Percentiles rank a stretch among this genome's conserved stretches.
Conservation (phyloP, 1,140 invertebrate species). For the Drosophila bocqueti region DNA sequence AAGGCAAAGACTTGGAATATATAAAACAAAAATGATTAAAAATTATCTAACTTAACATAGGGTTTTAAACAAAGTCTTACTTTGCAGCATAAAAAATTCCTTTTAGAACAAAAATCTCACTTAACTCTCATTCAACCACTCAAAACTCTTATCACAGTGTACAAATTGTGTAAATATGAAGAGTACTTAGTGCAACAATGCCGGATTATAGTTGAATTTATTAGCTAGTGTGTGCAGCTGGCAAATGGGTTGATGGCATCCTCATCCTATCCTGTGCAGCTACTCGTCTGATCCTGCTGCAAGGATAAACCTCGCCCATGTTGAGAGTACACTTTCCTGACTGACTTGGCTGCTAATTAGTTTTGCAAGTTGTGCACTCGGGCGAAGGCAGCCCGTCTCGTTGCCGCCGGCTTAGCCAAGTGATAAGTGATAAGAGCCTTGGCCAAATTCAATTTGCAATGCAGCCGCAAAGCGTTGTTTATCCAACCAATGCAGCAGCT, state of each 20-base stretch:
- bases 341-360: conserved; percentile 69
- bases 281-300: conserved; percentile 4
- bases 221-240: conserved; percentile 69
- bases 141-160: conserved; percentile 10
- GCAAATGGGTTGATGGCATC: conserved; percentile 42
- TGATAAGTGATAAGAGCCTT: conserved; percentile 63
- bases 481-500: conserved; percentile 28
- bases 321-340: conserved; percentile 45
- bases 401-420: conserved; percentile 44
- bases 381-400: conserved; percentile 24
- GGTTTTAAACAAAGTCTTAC: too few relatives aligned
- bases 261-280: neutral
- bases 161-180: conserved; percentile 79
- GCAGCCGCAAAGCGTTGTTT: conserved; percentile 53
- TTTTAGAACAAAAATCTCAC: neutral
- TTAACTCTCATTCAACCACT: neutral
- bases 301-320: conserved; percentile 8
- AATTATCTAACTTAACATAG: too few relatives aligned
- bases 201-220: conserved; percentile 81
- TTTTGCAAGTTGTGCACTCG: conserved; percentile 52
- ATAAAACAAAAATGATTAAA: neutral
- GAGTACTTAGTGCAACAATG: conserved; percentile 83
- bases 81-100: neutral
- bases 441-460: conserved; percentile 59
- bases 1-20: neutral